These are phyloP conservation scores for Acleris laterana DNA, from an alignment of 2,888 invertebrate genomes.

Conservation along the genomic window DNA sequence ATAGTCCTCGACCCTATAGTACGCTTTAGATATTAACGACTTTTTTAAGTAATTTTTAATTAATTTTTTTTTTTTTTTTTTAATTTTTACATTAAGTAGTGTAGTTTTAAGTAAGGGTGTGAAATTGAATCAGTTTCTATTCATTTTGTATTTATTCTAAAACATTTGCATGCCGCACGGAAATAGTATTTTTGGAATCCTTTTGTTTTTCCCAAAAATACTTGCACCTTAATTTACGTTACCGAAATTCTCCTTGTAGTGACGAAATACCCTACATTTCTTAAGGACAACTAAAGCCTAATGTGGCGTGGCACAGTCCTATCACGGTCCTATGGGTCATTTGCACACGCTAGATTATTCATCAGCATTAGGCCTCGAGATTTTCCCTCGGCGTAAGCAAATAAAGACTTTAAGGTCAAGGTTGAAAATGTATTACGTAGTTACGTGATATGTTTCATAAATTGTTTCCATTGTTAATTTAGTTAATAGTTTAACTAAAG, in stretches of 20 bases:
- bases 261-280: conserved; percentile 8
- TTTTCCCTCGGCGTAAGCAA: conserved; percentile 24
- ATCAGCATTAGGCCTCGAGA: conserved; percentile 32
- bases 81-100: too few relatives aligned
- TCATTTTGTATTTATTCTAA: too few relatives aligned
- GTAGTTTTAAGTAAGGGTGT: too few relatives aligned
- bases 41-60: too few relatives aligned
- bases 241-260: not conserved
- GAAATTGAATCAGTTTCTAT: too few relatives aligned
- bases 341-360: conserved; percentile 32
- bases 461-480: not conserved
- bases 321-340: conserved; percentile 23
- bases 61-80: too few relatives aligned
- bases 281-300: conserved; percentile 23
- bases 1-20: too few relatives aligned
- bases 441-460: conserved; percentile 13
- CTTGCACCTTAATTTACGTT: not conserved
- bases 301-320: conserved; percentile 23
- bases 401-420: conserved; percentile 20
- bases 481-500: too few relatives aligned
- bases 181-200: too few relatives aligned
- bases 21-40: too few relatives aligned
- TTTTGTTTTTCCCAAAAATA: too few relatives aligned
- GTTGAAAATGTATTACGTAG: conserved; percentile 5
- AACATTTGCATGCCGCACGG: too few relatives aligned